Conservation (phyloP, 2,888 invertebrate species). For the Hydroisotoma schaefferi region DNA sequence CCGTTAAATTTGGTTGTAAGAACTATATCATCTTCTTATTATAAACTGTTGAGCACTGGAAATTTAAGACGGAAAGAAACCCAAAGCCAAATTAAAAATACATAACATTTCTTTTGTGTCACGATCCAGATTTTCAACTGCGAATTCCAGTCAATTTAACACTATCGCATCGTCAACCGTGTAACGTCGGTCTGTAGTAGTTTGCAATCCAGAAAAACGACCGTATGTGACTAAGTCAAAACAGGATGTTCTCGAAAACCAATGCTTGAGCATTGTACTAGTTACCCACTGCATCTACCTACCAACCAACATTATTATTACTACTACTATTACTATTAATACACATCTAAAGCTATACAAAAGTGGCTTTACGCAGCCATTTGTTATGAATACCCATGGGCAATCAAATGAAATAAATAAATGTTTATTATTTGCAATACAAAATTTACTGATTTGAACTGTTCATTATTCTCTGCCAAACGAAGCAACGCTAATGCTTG, state of each 20-base stretch:
- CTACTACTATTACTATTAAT: slow-evolving; percentile 2
- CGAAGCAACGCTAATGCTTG: no score
- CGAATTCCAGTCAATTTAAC: slow-evolving; percentile 1
- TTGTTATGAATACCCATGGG: slow-evolving; percentile 48
- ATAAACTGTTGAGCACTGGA: no score
- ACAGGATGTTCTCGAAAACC: slow-evolving; percentile 37
- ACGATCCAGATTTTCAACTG: not conserved
- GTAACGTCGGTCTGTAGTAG: not conserved
- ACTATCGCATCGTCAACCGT: not conserved
- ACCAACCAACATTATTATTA: slow-evolving; percentile 17
- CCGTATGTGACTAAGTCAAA: slow-evolving; percentile 47
- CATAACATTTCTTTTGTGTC: not conserved
- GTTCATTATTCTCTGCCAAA: no score
- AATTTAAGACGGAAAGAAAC: not conserved
- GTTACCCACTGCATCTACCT: slow-evolving; percentile 39
- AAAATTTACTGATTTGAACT: no score
- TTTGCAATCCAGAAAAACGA: slow-evolving; percentile 12
- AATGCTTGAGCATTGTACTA: slow-evolving; percentile 36
- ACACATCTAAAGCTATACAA: slow-evolving; percentile 17
- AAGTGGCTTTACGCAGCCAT: slow-evolving; percentile 38
- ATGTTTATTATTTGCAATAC: slow-evolving; percentile 48
- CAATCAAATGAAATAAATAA: slow-evolving; percentile 49
- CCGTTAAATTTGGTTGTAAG: no score
- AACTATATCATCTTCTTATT: no score
- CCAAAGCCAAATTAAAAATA: not conserved